Percentiles rank a stretch among this genome's conserved stretches.
Conservation (phyloP, 2,113 vertebrate species). For the Lathamus discolor region DNA sequence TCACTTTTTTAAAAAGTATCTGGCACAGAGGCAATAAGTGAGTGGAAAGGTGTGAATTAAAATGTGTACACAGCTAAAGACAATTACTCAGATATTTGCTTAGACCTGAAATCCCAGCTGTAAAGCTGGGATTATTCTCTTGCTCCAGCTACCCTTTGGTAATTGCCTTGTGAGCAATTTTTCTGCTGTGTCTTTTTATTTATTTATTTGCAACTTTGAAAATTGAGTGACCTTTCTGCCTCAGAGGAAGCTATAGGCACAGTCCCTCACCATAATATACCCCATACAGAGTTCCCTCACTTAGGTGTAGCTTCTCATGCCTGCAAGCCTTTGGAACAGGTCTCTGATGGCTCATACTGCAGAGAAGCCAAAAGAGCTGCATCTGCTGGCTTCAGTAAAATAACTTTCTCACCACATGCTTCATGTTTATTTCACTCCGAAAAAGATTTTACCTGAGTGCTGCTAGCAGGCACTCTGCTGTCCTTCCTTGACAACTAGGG, state of each 20-base stretch:
- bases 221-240: neutral
- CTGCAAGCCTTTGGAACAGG: neutral
- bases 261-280: neutral
- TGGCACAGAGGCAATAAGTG: neutral
- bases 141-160: neutral
- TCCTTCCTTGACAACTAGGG: neutral
- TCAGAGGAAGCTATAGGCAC: neutral
- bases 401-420: neutral
- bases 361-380: neutral
- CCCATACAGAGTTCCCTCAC: neutral
- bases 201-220: conserved; percentile 19
- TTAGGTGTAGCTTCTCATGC: neutral
- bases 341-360: neutral
- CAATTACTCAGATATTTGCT: neutral
- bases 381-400: neutral
- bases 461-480: neutral
- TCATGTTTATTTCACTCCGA: neutral
- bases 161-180: neutral
- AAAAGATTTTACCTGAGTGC: neutral
- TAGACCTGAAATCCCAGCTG: conserved; percentile 10
- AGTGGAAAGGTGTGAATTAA: conserved; percentile 50
- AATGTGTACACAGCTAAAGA: conserved; percentile 14
- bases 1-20: conserved; percentile 15
- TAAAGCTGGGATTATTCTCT: neutral
- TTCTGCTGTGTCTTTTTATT: neutral